These are phyloP conservation scores for Parapristionchus giblindavisi DNA, from an alignment of 2,888 invertebrate genomes.

Conservation along the genomic window DNA sequence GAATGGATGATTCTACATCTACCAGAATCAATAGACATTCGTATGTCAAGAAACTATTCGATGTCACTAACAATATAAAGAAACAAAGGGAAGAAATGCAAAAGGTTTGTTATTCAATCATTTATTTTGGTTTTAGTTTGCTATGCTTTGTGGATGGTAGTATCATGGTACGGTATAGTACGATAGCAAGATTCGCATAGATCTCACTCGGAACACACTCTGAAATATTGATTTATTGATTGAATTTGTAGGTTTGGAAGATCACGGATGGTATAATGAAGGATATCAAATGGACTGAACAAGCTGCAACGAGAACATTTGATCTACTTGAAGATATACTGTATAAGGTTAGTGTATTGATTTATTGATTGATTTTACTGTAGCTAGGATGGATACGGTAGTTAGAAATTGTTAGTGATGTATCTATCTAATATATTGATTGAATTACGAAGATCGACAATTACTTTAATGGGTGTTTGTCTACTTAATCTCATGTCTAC, in stretches of 20 bases:
- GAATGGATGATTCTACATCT: background rate
- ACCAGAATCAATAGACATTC: background rate
- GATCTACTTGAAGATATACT: constrained; percentile 32
- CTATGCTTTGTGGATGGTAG: too few relatives aligned
- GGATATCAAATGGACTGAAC: constrained; percentile 30
- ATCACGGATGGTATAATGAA: constrained; percentile 28
- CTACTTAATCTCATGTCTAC: too few relatives aligned
- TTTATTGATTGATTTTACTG: background rate
- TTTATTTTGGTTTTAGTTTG: too few relatives aligned
- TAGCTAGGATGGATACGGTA: background rate
- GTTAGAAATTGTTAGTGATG: background rate
- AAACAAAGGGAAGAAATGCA: background rate
- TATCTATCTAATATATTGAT: too few relatives aligned
- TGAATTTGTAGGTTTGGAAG: constrained; percentile 10
- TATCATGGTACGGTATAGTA: too few relatives aligned
- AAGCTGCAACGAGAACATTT: constrained; percentile 23
- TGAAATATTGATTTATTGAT: background rate
- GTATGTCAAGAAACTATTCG: constrained; percentile 4
- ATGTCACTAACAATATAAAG: background rate
- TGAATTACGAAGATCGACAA: too few relatives aligned
- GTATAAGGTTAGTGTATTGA: constrained; percentile 5
- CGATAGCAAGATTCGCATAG: too few relatives aligned
- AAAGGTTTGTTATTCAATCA: background rate
- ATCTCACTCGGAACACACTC: too few relatives aligned
- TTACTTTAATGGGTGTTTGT: too few relatives aligned